Evolutionary conservation across 2,888 invertebrate genomes (phyloP).

Genomic region (Cryptus viduatorius): DNA sequence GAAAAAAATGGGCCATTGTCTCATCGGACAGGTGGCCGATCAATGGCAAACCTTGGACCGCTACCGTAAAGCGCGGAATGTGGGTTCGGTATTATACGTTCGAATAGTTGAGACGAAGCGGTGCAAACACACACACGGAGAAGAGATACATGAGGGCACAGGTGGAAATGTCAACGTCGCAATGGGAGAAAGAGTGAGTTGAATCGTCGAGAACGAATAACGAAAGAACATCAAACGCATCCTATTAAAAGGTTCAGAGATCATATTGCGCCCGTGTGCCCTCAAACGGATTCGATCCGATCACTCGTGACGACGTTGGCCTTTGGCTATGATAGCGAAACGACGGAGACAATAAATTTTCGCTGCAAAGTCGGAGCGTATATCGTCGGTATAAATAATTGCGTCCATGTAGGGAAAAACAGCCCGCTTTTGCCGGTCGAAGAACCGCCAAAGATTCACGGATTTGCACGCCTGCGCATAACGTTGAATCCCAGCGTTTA

Average conservation of each 20-base stretch:
- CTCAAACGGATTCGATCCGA: constrained; percentile 76
- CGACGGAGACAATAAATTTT: constrained; percentile 74
- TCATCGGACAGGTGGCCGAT: constrained; percentile 45
- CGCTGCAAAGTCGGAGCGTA: constrained; percentile 67
- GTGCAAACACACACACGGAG: not conserved
- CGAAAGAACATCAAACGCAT: constrained; percentile 78
- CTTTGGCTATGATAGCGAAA: constrained; percentile 74
- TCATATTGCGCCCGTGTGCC: constrained; percentile 77
- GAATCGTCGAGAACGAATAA: constrained; percentile 38
- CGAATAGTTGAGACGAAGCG: constrained; percentile 15
- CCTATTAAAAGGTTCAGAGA: constrained; percentile 81
- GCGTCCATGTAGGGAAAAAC: constrained; percentile 65
- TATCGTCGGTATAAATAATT: constrained; percentile 70
- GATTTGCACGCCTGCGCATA: not conserved
- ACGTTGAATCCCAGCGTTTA: not conserved
- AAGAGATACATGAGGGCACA: not conserved
- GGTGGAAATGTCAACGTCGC: constrained; percentile 68
- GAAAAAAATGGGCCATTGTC: constrained; percentile 17
- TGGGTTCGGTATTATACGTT: constrained; percentile 78
- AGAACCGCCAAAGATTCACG: constrained; percentile 3
- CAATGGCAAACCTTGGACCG: constrained; percentile 69
- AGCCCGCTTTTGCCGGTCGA: not conserved
- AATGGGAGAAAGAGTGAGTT: constrained; percentile 52
- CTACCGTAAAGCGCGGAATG: constrained; percentile 78
- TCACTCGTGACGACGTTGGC: constrained; percentile 80